phyloP scores from a whole-genome alignment of 1,140 invertebrate species.

The Pararge aegeria region DNA sequence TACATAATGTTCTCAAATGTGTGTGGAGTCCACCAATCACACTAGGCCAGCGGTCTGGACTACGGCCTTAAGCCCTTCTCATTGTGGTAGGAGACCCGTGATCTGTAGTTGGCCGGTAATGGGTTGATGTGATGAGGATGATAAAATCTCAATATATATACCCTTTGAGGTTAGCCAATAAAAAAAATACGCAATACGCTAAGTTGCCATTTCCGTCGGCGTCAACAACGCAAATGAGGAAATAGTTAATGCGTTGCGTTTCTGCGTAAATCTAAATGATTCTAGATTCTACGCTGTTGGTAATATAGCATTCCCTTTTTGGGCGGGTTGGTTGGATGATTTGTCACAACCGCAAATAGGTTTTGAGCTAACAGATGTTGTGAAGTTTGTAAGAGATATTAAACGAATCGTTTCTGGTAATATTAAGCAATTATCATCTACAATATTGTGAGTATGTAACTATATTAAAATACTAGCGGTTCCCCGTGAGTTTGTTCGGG shows the following conservation, averaged over 20 bases:
- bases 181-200: neutral
- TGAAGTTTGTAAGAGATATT: conserved; percentile 3
- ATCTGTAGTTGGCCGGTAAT: too few species aligned
- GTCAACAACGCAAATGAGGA: conserved; percentile 4
- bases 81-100: too few species aligned
- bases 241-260: conserved; percentile 7
- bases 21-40: too few species aligned
- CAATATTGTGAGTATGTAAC: too few species aligned
- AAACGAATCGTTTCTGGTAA: too few species aligned
- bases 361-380: neutral
- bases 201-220: neutral
- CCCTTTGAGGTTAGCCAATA: neutral
- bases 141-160: neutral
- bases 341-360: conserved; percentile 11
- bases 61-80: too few species aligned
- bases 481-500: too few species aligned
- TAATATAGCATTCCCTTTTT: conserved; percentile 2
- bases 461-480: too few species aligned
- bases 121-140: neutral
- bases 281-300: neutral
- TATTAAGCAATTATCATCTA: too few species aligned
- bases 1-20: too few species aligned
- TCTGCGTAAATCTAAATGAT: conserved; percentile 7
- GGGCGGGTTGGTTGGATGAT: neutral
- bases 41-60: too few species aligned